A percentile compares a stretch with the other conserved stretches of the same genome.
phyloP scores from a whole-genome alignment of 2,888 invertebrate species.

The Lucinisca nassula region DNA sequence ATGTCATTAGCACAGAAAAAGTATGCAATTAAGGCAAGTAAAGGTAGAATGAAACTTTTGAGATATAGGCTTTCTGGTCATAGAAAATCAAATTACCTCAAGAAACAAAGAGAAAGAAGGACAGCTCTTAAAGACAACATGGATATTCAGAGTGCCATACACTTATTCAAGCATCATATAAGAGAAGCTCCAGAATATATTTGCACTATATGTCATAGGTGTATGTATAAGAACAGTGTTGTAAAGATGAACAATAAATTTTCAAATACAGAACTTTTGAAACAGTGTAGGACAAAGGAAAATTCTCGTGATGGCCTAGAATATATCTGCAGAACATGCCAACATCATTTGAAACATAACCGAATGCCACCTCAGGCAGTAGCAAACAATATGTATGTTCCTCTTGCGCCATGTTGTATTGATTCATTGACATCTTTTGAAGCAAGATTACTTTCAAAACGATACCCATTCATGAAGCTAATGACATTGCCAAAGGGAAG shows the following conservation, averaged over 20 bases:
- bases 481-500: constrained; percentile 6
- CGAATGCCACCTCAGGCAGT: not conserved
- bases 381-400: not conserved
- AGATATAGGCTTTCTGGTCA: no score
- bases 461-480: constrained; percentile 7
- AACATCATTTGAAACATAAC: not conserved
- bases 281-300: not conserved
- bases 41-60: no score
- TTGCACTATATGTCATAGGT: not conserved
- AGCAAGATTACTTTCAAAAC: not conserved
- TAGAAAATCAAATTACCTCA: no score
- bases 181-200: not conserved
- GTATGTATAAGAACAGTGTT: not conserved
- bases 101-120: no score
- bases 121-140: no score
- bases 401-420: not conserved
- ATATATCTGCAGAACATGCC: not conserved
- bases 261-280: not conserved
- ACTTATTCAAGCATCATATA: not conserved
- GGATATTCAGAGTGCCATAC: not conserved
- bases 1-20: no score
- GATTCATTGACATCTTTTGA: not conserved
- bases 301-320: not conserved
- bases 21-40: no score
- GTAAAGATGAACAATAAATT: no score